Conservation (phyloP, 2,888 invertebrate genomes). For the Acrobasis repandana region DNA sequence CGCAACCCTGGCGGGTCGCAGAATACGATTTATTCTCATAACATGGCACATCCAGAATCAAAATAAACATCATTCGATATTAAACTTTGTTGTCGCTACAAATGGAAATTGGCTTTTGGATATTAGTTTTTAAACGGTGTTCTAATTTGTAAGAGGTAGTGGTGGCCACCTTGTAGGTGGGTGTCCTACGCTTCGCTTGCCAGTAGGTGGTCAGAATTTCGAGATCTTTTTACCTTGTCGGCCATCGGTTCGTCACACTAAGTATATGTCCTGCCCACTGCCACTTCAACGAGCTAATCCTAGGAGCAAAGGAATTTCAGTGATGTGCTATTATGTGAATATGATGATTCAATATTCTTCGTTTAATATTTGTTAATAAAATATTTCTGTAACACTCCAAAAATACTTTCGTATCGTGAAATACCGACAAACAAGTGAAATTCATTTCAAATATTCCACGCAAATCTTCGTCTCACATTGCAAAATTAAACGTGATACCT, state of each 20-base stretch:
- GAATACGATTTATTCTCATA: slow-evolving; percentile 65
- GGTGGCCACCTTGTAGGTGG: too few relatives aligned
- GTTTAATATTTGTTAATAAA: too few relatives aligned
- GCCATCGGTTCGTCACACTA: too few relatives aligned
- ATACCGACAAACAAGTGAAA: background rate
- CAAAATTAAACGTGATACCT: background rate
- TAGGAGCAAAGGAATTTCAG: too few relatives aligned
- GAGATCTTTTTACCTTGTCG: too few relatives aligned
- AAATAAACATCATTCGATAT: slow-evolving; percentile 39
- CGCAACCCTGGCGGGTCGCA: slow-evolving; percentile 35
- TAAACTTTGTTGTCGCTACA: slow-evolving; percentile 23
- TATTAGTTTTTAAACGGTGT: background rate
- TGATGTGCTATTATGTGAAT: too few relatives aligned
- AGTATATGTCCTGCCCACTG: too few relatives aligned
- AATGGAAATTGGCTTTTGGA: slow-evolving; percentile 2
- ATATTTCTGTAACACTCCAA: background rate
- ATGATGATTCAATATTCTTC: too few relatives aligned
- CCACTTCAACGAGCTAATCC: too few relatives aligned
- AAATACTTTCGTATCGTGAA: background rate
- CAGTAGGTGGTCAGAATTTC: too few relatives aligned
- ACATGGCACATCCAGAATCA: slow-evolving; percentile 42
- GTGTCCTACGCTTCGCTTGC: too few relatives aligned
- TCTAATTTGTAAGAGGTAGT: background rate
- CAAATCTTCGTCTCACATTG: background rate
- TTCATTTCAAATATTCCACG: background rate